These are phyloP conservation scores for Drosophila meridionalis DNA, from an alignment of 2,888 invertebrate genomes.

Conservation along the genomic window DNA sequence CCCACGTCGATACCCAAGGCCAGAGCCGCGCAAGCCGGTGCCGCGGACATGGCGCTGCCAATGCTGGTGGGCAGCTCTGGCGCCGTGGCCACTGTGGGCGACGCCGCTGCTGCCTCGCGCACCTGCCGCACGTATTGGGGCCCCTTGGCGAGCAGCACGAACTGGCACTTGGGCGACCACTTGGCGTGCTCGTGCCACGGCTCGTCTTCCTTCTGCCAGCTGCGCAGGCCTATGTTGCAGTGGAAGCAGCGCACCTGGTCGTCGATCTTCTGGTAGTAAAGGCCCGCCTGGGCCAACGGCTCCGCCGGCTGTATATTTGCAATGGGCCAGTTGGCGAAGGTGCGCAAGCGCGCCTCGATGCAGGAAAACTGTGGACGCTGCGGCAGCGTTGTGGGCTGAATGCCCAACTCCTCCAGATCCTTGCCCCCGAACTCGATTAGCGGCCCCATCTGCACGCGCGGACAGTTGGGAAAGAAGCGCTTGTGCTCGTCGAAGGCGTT, in stretches of 20 bases:
- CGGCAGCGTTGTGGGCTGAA: conserved; percentile 86
- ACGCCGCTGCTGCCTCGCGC: conserved; percentile 56
- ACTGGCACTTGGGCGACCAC: conserved; percentile 96
- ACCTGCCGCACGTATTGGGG: conserved; percentile 89
- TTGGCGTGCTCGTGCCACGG: conserved; percentile 97
- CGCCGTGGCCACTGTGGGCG: conserved; percentile 44
- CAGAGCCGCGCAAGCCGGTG: conserved; percentile 86
- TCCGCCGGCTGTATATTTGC: conserved; percentile 91
- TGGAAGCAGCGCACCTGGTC: conserved; percentile 95
- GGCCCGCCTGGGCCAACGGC: conserved; percentile 93
- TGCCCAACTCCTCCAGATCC: conserved; percentile 87
- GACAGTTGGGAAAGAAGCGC: conserved; percentile 92
- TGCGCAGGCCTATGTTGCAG: conserved; percentile 95
- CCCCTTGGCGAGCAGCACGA: conserved; percentile 92
- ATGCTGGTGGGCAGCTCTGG: conserved; percentile 48
- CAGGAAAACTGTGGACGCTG: conserved; percentile 89
- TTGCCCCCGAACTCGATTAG: conserved; percentile 85
- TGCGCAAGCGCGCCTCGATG: conserved; percentile 89
- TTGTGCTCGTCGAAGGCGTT: conserved; percentile 92
- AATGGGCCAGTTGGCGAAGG: conserved; percentile 92
- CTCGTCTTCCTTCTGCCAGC: conserved; percentile 95
- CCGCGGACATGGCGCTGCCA: conserved; percentile 82
- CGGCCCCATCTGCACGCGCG: conserved; percentile 85
- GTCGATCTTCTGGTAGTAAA: conserved; percentile 91
- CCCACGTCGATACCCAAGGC: conserved; percentile 88